A percentile compares a stretch with the other conserved stretches of the same genome.
Evolutionary conservation across 1,140 invertebrate genomes (phyloP).

Genomic region (Xylocopa sonorina): DNA sequence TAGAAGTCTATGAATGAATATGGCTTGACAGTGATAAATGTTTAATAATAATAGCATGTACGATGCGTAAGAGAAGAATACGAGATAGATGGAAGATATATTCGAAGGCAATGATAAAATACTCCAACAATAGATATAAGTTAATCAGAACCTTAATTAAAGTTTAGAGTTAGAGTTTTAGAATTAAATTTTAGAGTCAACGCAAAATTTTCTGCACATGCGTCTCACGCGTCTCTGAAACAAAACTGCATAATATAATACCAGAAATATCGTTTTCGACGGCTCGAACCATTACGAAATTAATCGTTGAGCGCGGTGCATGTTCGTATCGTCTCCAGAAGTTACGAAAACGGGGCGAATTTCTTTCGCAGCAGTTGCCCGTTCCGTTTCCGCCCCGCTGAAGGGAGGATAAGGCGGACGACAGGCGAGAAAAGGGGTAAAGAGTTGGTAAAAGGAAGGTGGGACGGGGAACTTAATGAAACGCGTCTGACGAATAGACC

Average conservation of each 20-base stretch:
- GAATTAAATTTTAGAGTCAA: too few species aligned
- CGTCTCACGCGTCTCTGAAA: neutral
- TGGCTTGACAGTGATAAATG: too few species aligned
- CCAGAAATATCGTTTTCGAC: neutral
- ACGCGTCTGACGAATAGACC: conserved; percentile 81
- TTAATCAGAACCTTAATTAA: too few species aligned
- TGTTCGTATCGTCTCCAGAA: conserved; percentile 16
- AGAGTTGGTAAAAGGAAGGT: conserved; percentile 72
- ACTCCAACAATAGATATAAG: too few species aligned
- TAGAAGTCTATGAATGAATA: too few species aligned
- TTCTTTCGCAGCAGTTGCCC: conserved; percentile 2
- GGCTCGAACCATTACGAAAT: neutral
- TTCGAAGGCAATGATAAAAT: too few species aligned
- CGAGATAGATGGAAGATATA: too few species aligned
- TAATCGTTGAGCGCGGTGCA: neutral
- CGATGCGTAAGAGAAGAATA: too few species aligned
- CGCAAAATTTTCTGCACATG: neutral
- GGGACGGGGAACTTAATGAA: conserved; percentile 79
- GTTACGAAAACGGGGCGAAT: neutral
- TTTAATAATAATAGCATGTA: too few species aligned
- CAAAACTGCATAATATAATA: neutral
- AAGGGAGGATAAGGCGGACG: conserved; percentile 53
- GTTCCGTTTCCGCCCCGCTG: conserved; percentile 43
- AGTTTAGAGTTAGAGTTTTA: too few species aligned
- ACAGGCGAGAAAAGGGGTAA: conserved; percentile 61